Conservation (phyloP, 2,797 vertebrate genomes). For the Acanthiza pusilla region DNA sequence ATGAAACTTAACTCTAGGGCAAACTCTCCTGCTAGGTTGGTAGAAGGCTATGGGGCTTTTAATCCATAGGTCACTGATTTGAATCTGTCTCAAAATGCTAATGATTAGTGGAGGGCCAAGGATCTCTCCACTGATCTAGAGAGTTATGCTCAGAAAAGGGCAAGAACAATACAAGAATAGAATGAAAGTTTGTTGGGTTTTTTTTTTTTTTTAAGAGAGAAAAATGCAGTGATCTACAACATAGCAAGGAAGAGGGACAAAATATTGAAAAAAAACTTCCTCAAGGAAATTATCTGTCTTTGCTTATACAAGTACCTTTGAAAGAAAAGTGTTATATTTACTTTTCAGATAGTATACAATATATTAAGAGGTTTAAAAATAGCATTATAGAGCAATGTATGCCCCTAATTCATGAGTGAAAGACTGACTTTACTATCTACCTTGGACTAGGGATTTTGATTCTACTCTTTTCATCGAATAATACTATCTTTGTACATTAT, state of each 20-base stretch:
- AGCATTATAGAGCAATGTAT: neutral
- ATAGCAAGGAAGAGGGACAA: neutral
- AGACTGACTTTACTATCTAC: neutral
- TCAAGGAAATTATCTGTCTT: neutral
- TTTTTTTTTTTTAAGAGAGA: too few relatives aligned
- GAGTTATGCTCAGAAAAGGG: neutral
- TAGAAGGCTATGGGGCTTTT: neutral
- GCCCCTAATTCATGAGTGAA: neutral
- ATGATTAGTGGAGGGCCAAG: neutral
- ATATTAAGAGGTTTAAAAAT: neutral
- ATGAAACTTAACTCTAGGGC: neutral
- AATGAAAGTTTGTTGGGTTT: neutral
- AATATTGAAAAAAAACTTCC: neutral
- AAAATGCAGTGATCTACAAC: neutral
- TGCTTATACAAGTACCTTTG: neutral
- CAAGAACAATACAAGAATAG: neutral
- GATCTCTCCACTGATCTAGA: neutral
- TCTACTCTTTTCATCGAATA: neutral
- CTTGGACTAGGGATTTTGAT: neutral
- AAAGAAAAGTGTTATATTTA: neutral
- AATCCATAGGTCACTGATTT: neutral
- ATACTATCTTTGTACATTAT: neutral
- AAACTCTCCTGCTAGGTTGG: neutral
- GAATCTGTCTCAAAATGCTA: slow-evolving; percentile 21
- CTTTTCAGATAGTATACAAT: neutral